Percentiles rank a stretch among this genome's conserved stretches.
Evolutionary conservation across 2,888 invertebrate genomes (phyloP).

Genomic region (Adineta ricciae): DNA sequence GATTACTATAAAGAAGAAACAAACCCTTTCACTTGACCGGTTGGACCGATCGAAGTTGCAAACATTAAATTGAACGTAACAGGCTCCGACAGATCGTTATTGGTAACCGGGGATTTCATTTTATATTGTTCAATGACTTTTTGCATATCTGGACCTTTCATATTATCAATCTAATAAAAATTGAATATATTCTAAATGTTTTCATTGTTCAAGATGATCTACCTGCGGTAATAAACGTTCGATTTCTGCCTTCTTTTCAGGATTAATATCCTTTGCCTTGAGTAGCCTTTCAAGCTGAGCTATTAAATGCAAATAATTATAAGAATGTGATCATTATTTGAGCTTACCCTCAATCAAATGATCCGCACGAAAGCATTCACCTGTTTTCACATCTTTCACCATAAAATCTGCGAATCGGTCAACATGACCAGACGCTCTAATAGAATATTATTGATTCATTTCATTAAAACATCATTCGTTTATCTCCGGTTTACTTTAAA

Average conservation of each 20-base stretch:
- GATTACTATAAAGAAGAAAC: too few species aligned
- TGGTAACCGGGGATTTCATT: constrained; percentile 87
- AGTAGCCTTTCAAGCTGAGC: constrained; percentile 73
- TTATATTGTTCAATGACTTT: constrained; percentile 70
- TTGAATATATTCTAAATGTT: too few species aligned
- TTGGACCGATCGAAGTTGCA: constrained; percentile 89
- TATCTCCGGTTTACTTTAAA: constrained; percentile 59
- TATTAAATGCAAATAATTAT: constrained; percentile 36
- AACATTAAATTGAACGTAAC: constrained; percentile 99
- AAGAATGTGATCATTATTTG: constrained; percentile 34
- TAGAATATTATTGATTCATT: not conserved
- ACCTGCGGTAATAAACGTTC: constrained; percentile 61
- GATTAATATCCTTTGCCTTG: constrained; percentile 66
- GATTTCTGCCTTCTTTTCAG: constrained; percentile 63
- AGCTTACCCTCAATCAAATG: constrained; percentile 74
- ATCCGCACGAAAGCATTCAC: constrained; percentile 92
- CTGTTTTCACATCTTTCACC: constrained; percentile 89
- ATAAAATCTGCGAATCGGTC: constrained; percentile 97
- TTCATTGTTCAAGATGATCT: constrained; percentile 19
- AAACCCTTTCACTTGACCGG: constrained; percentile 77
- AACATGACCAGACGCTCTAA: constrained; percentile 87
- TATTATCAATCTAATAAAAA: constrained; percentile 66
- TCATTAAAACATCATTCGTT: constrained; percentile 32
- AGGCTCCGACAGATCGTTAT: constrained; percentile 83
- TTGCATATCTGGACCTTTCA: constrained; percentile 78